Evolutionary conservation across 2,888 invertebrate genomes (phyloP), one percentile per base, ranked within the genome.

Genomic region (Chrysopilus asiliformis): DNA sequence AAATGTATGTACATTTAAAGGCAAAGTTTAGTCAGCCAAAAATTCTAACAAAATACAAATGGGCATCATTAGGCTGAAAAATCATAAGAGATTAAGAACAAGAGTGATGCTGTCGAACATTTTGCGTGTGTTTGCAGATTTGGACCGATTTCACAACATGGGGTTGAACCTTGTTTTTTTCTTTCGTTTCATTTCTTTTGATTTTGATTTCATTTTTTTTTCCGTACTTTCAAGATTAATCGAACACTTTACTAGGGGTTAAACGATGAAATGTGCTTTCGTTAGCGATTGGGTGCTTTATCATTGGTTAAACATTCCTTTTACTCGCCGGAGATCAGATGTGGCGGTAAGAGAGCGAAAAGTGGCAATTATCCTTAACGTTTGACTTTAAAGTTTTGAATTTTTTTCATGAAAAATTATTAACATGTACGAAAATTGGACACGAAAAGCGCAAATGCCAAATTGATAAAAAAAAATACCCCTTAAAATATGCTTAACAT

Each of bases 231-330:
- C 12, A 24, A 33, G 33, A 33, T 33, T 33, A 33, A 33, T 33
- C 24, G 33, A 33, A 33, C 33, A 33, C 33, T 33, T 33, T 25
- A 22, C 24, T 26, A 33, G 25, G 33, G 33, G 24, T 33, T 33
- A 33, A 33, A 33, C 25, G 33, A 22, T 9, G n/a, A 33, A 33
- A 24, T 33, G 33, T 22, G 25, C 24, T 33, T 32, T 24, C 24
- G 33, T 33, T 33, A 33, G 25, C 33, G 25, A 33, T 22, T 16
- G 9, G 14, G 33, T 25, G 13, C 22, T 22, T 33, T 33, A 33
- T 33, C 33, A 33, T 22, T 33, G 22, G 22, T 10, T 8, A 7
- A 22, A 22, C 10, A 22, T 22, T 22, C 10, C 22, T n/a, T n/a
- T n/a, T n/a, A n/a, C n/a, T n/a, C 22, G 10, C 7, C 22, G 7